These are phyloP conservation scores for Halictus quadricinctus DNA, from an alignment of 2,888 invertebrate genomes.

Conservation along the genomic window DNA sequence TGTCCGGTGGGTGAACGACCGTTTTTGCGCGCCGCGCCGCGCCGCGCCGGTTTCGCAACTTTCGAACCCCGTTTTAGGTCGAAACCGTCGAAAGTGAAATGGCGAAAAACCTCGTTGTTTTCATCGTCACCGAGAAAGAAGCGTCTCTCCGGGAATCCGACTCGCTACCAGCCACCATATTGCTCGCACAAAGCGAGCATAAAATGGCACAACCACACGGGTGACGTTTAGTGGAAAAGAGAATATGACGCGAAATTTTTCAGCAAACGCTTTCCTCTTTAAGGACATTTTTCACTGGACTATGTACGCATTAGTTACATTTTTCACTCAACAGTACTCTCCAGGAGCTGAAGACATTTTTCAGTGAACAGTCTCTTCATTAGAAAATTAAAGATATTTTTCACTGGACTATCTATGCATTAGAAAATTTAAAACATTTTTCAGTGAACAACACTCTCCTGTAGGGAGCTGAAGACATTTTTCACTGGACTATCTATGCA, in stretches of 20 bases:
- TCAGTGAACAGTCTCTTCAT: not conserved
- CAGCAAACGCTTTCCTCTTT: too few species aligned
- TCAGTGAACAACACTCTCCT: too few species aligned
- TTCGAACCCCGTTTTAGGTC: slow-evolving; percentile 18
- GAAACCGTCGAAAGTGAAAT: slow-evolving; percentile 26
- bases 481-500: too few species aligned
- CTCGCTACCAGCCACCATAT: not conserved
- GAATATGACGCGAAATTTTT: too few species aligned
- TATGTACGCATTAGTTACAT: too few species aligned
- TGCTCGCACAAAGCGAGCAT: not conserved
- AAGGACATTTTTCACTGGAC: not conserved
- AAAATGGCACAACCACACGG: not conserved
- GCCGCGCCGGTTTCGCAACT: slow-evolving; percentile 20
- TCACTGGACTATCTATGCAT: too few species aligned
- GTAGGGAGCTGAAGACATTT: too few species aligned
- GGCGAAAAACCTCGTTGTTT: not conserved
- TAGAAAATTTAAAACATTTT: too few species aligned
- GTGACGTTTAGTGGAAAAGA: not conserved
- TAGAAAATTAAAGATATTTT: not conserved
- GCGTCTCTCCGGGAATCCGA: not conserved
- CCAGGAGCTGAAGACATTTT: too few species aligned
- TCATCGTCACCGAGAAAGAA: not conserved
- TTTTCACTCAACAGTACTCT: too few species aligned
- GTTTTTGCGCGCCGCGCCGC: slow-evolving; percentile 41
- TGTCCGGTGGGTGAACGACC: slow-evolving; percentile 52